phyloP scores from a whole-genome alignment of 2,797 vertebrate species.

The Cuniculus paca region DNA sequence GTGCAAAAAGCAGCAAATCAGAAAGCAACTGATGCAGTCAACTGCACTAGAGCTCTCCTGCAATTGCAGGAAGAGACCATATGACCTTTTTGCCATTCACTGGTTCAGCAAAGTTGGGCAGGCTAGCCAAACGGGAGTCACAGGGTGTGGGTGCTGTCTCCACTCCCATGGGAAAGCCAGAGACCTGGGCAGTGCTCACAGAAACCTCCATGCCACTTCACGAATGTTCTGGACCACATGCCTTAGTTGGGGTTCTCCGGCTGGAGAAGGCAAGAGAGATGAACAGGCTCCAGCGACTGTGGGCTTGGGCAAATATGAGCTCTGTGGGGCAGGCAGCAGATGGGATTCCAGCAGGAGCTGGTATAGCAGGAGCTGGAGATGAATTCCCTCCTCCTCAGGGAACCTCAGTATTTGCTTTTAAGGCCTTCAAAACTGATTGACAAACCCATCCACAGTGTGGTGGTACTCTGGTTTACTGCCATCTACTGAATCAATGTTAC shows the following conservation, averaged over 20 bases:
- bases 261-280: neutral
- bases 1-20: neutral
- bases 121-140: neutral
- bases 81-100: neutral
- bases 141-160: neutral
- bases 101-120: neutral
- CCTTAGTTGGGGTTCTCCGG: neutral
- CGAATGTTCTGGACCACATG: neutral
- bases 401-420: neutral
- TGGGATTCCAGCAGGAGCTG: neutral
- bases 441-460: neutral
- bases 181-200: neutral
- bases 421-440: neutral
- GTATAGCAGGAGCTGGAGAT: neutral
- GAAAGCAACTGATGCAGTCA: neutral
- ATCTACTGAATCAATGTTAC: neutral
- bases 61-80: neutral
- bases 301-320: neutral
- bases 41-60: neutral
- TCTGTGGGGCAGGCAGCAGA: neutral
- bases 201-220: neutral
- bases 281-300: too few species aligned
- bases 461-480: neutral
- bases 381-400: neutral
- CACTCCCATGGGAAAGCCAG: neutral